These are phyloP conservation scores for Fistularia commersonii DNA, from an alignment of 2,797 vertebrate species.

Conservation along the genomic window DNA sequence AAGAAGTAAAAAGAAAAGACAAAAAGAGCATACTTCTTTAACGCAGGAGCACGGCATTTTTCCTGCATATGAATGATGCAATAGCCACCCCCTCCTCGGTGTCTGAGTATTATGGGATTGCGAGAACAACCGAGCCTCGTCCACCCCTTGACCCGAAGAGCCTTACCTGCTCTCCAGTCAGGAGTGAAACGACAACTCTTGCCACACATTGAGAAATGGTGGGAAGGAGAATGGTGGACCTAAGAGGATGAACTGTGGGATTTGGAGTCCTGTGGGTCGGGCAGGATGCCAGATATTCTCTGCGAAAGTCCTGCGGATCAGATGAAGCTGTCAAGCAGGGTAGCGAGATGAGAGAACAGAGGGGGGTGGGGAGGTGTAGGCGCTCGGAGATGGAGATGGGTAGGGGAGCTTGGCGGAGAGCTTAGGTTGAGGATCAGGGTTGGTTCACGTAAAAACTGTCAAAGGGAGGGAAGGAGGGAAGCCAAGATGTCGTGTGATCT, in stretches of 20 bases:
- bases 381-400: constrained; percentile 65
- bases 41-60: constrained; percentile 50
- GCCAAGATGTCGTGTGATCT: constrained; percentile 56
- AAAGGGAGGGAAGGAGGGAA: constrained; percentile 60
- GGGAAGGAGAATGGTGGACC: constrained; percentile 51
- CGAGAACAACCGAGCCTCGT: too few relatives aligned
- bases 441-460: constrained; percentile 72
- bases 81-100: too few relatives aligned
- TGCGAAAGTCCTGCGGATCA: constrained; percentile 74
- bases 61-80: constrained; percentile 26
- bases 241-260: constrained; percentile 72
- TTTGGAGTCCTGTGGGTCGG: constrained; percentile 70
- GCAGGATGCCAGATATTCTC: constrained; percentile 66
- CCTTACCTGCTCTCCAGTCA: constrained; percentile 59
- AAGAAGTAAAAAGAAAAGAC: too few relatives aligned
- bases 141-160: constrained; percentile 44
- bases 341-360: constrained; percentile 69
- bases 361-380: constrained; percentile 31
- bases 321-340: constrained; percentile 77
- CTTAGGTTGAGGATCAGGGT: constrained; percentile 73
- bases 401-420: constrained; percentile 68
- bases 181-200: constrained; percentile 59
- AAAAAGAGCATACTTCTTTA: constrained; percentile 30
- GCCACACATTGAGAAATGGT: constrained; percentile 66
- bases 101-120: too few relatives aligned